phyloP scores from a whole-genome alignment of 2,888 invertebrate genomes.

The Catocala fraxini region DNA sequence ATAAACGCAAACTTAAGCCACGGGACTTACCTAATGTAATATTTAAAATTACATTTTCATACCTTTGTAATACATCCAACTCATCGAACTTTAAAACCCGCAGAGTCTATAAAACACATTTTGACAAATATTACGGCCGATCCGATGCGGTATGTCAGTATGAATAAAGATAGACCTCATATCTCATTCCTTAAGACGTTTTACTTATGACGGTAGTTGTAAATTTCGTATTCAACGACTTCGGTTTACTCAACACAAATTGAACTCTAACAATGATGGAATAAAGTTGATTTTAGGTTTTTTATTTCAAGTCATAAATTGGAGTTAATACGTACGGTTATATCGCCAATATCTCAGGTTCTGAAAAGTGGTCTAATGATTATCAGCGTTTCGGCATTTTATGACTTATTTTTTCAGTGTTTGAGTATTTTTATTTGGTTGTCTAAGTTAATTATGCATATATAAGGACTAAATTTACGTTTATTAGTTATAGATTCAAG shows the following conservation, averaged over 20 bases:
- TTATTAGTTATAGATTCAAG: too few species aligned
- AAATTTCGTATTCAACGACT: slow-evolving; percentile 68
- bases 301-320: slow-evolving; percentile 36
- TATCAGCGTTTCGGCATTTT: slow-evolving; percentile 27
- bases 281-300: slow-evolving; percentile 30
- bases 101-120: slow-evolving; percentile 57
- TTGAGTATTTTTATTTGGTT: slow-evolving; percentile 9
- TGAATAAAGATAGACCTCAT: slow-evolving; percentile 78
- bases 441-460: neutral
- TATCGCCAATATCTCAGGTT: slow-evolving; percentile 42
- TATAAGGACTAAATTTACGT: too few species aligned
- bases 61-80: neutral
- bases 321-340: slow-evolving; percentile 46
- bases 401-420: slow-evolving; percentile 2
- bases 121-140: slow-evolving; percentile 70
- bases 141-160: slow-evolving; percentile 62
- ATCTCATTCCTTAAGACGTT: slow-evolving; percentile 74
- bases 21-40: too few species aligned
- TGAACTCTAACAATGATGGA: neutral
- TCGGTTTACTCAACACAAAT: slow-evolving; percentile 8
- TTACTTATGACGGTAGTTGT: slow-evolving; percentile 77
- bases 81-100: slow-evolving; percentile 28
- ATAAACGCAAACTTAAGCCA: too few species aligned
- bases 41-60: too few species aligned
- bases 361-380: slow-evolving; percentile 48